These are phyloP conservation scores for Aphidius ervi DNA, from an alignment of 1,140 invertebrate species.

Conservation along the genomic window DNA sequence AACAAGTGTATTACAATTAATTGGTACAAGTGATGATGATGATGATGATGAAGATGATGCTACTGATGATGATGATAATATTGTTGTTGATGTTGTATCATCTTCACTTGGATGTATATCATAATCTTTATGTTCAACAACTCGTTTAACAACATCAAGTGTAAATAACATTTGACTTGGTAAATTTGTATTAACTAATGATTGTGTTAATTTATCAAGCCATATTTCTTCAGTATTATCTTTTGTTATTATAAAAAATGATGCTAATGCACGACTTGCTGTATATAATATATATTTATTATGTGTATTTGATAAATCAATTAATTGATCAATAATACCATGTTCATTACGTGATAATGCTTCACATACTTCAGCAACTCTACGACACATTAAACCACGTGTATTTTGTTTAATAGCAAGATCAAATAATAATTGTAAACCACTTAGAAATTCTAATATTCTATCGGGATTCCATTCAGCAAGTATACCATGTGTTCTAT, in stretches of 20 bases:
- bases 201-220: conserved; percentile 62
- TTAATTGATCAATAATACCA: conserved; percentile 77
- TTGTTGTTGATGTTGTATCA: conserved; percentile 12
- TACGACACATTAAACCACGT: conserved; percentile 73
- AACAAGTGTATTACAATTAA: conserved; percentile 62
- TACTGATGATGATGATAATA: too few species aligned
- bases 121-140: conserved; percentile 83
- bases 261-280: conserved; percentile 72
- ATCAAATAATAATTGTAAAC: conserved; percentile 77
- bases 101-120: conserved; percentile 79
- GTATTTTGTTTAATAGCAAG: conserved; percentile 79
- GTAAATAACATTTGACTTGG: conserved; percentile 68
- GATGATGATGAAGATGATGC: too few species aligned
- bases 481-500: conserved; percentile 47
- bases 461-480: conserved; percentile 69
- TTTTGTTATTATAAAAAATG: conserved; percentile 78
- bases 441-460: conserved; percentile 73
- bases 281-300: conserved; percentile 79
- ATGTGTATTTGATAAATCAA: conserved; percentile 70
- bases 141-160: conserved; percentile 76
- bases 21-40: conserved; percentile 33
- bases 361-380: conserved; percentile 73
- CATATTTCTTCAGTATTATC: conserved; percentile 73
- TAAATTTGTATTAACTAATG: conserved; percentile 47
- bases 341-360: conserved; percentile 75